Evolutionary conservation across 2,113 vertebrate genomes (phyloP).

Genomic region (Psittacus erithacus): DNA sequence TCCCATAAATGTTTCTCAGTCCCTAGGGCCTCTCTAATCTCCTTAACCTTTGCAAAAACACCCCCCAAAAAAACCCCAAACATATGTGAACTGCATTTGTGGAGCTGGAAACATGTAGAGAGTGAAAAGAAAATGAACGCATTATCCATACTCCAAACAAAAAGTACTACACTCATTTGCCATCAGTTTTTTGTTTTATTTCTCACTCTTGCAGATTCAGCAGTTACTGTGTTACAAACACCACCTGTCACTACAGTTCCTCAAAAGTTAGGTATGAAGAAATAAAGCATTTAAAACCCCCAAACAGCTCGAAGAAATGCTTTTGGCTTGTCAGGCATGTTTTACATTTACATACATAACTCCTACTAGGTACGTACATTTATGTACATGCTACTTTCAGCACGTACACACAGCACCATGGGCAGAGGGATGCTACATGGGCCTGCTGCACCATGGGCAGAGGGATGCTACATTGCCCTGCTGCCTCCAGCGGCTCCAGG

Average conservation of each 20-base stretch:
- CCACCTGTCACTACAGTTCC: neutral
- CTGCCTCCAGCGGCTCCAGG: fast-evolving
- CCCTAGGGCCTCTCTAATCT: neutral
- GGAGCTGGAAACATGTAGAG: neutral
- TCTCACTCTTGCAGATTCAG: neutral
- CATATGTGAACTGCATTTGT: neutral
- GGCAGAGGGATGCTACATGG: neutral
- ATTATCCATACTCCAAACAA: neutral
- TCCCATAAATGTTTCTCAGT: neutral
- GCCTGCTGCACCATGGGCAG: fast-evolving
- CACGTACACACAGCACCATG: fast-evolving
- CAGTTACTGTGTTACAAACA: neutral
- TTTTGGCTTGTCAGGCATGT: neutral
- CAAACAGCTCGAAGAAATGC: neutral
- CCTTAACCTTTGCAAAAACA: neutral
- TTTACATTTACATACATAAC: fast-evolving
- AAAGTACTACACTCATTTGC: neutral
- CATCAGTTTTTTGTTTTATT: neutral
- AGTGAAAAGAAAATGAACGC: fast-evolving
- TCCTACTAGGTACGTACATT: neutral
- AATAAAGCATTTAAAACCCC: neutral
- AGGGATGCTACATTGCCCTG: neutral
- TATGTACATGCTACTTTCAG: neutral
- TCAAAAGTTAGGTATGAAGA: neutral
- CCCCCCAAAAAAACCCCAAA: neutral